phyloP scores from a whole-genome alignment of 2,797 vertebrate species.

The Sebastes vulpes region DNA sequence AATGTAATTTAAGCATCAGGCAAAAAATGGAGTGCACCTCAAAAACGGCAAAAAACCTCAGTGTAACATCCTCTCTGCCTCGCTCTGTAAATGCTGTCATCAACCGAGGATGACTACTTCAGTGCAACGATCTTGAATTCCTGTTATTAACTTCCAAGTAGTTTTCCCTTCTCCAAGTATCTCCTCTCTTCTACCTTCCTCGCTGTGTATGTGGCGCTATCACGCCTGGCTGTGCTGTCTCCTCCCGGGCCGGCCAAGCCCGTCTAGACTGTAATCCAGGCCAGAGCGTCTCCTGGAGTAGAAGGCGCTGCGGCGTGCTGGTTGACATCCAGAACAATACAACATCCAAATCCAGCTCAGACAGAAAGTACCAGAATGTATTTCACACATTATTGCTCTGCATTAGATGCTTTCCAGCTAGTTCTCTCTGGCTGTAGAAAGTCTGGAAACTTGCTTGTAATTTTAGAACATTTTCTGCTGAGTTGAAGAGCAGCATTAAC shows the following conservation, averaged over 20 bases:
- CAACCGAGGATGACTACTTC: constrained; percentile 11
- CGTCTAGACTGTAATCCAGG: constrained; percentile 64
- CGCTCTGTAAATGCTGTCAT: background rate
- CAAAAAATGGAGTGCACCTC: constrained; percentile 9
- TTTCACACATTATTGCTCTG: constrained; percentile 40
- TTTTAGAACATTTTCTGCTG: constrained; percentile 40
- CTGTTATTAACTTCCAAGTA: constrained; percentile 48
- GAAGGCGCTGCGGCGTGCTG: constrained; percentile 24
- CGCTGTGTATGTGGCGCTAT: constrained; percentile 36
- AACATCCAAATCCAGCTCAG: constrained; percentile 41
- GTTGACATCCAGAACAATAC: constrained; percentile 60
- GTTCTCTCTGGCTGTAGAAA: constrained; percentile 4
- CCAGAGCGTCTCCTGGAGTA: constrained; percentile 39
- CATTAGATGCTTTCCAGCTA: constrained; percentile 30
- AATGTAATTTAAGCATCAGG: background rate
- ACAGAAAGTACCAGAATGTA: constrained; percentile 37
- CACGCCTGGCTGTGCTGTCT: constrained; percentile 21
- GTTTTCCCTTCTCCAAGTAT: constrained; percentile 1
- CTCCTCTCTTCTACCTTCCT: constrained; percentile 21
- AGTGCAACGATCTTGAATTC: constrained; percentile 22
- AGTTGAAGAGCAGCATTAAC: constrained; percentile 45
- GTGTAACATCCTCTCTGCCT: background rate
- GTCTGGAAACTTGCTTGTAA: constrained; percentile 16
- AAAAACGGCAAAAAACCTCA: constrained; percentile 2
- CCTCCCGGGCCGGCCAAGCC: constrained; percentile 15